Conservation (phyloP, 2,888 invertebrate genomes). For the Gymnocheta viridis region DNA sequence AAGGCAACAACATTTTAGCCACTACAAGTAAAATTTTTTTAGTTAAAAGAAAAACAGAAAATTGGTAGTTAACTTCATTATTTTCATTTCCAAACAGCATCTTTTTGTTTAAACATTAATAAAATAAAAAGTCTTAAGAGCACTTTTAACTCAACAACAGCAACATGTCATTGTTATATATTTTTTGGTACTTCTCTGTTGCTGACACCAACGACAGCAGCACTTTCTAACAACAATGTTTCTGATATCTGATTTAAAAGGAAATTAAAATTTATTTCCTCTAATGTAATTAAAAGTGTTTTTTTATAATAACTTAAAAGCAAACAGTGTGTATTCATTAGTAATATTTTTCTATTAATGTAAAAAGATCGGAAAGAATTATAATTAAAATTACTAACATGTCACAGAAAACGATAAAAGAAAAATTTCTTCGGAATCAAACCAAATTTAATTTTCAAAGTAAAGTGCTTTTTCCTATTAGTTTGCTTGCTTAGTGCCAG, state of each 20-base stretch:
- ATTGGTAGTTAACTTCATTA: constrained; percentile 62
- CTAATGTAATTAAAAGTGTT: too few species aligned
- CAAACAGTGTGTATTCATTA: too few species aligned
- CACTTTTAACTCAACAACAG: constrained; percentile 5
- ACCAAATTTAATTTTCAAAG: too few species aligned
- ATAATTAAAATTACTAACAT: too few species aligned
- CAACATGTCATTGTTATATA: constrained; percentile 42
- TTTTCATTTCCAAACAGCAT: constrained; percentile 55
- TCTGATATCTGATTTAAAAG: neutral
- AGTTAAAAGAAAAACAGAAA: constrained; percentile 1
- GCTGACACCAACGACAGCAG: constrained; percentile 3
- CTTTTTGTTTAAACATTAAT: constrained; percentile 20
- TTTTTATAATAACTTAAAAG: too few species aligned
- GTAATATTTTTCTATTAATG: too few species aligned
- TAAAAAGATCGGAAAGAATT: too few species aligned
- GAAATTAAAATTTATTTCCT: neutral
- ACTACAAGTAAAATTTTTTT: constrained; percentile 25
- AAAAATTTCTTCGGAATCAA: too few species aligned
- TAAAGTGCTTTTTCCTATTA: too few species aligned
- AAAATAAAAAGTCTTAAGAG: neutral
- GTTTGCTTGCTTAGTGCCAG: too few species aligned
- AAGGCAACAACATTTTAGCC: constrained; percentile 30
- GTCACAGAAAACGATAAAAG: too few species aligned
- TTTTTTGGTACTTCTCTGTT: constrained; percentile 13
- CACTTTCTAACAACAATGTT: constrained; percentile 35